Conservation (phyloP, 1,140 invertebrate species). For the Popillia japonica region DNA sequence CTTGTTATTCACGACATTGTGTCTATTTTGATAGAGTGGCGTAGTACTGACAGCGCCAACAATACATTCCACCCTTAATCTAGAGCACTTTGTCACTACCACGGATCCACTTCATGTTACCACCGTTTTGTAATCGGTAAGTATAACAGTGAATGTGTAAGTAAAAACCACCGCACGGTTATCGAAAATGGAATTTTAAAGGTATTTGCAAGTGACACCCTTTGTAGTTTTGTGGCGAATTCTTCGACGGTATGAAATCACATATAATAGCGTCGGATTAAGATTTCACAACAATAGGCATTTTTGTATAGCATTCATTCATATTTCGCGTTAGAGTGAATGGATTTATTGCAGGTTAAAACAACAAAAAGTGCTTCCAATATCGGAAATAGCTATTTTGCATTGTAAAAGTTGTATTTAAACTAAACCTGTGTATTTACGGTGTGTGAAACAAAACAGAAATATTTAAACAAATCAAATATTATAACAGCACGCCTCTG, state of each 20-base stretch:
- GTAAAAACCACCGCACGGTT: not conserved
- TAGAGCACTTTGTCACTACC: constrained; percentile 53
- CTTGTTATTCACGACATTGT: not conserved
- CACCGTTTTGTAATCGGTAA: not conserved
- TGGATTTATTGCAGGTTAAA: too few species aligned
- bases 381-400: not conserved
- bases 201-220: not conserved
- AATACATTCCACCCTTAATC: constrained; percentile 53
- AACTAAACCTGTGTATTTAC: constrained; percentile 4
- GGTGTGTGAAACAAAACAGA: constrained; percentile 9
- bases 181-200: not conserved
- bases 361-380: not conserved
- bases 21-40: constrained; percentile 49
- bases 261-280: too few species aligned
- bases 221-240: not conserved
- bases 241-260: too few species aligned
- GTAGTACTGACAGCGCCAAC: constrained; percentile 49
- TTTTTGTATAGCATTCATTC: too few species aligned
- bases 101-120: constrained; percentile 43
- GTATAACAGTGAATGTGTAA: not conserved
- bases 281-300: too few species aligned
- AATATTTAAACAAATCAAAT: constrained; percentile 38
- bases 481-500: constrained; percentile 26
- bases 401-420: not conserved
- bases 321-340: too few species aligned